phyloP scores from a whole-genome alignment of 2,113 vertebrate species.

The Xerus inauris region DNA sequence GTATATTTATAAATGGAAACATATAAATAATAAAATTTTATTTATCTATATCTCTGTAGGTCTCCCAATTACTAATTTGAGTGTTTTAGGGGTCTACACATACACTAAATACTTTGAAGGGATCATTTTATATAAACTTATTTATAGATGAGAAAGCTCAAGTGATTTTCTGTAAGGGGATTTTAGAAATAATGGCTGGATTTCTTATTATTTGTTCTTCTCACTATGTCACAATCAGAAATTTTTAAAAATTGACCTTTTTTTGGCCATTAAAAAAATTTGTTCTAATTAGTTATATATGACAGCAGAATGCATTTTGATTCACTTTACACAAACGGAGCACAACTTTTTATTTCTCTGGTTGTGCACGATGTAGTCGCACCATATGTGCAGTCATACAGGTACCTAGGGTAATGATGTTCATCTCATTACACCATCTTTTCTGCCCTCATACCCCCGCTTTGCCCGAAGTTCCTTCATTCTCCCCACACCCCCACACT shows the following conservation, averaged over 20 bases:
- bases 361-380: too few relatives aligned
- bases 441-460: too few relatives aligned
- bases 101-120: constrained; percentile 2
- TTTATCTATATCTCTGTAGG: background rate
- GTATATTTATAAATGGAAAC: background rate
- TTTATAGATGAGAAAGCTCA: constrained; percentile 42
- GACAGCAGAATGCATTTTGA: too few relatives aligned
- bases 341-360: too few relatives aligned
- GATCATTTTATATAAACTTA: background rate
- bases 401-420: too few relatives aligned
- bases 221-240: background rate
- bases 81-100: background rate
- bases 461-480: too few relatives aligned
- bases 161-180: constrained; percentile 22
- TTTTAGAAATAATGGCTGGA: background rate
- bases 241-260: constrained; percentile 30
- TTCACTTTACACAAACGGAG: too few relatives aligned
- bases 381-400: too few relatives aligned
- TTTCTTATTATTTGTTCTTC: background rate
- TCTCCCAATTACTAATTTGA: constrained; percentile 43
- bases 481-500: too few relatives aligned
- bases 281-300: too few relatives aligned
- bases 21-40: background rate
- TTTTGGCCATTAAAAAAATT: too few relatives aligned
- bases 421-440: too few relatives aligned